A percentile compares a stretch with the other conserved stretches of the same genome.
Conservation (phyloP, 2,113 vertebrate species). For the Porphyrio hochstetteri region DNA sequence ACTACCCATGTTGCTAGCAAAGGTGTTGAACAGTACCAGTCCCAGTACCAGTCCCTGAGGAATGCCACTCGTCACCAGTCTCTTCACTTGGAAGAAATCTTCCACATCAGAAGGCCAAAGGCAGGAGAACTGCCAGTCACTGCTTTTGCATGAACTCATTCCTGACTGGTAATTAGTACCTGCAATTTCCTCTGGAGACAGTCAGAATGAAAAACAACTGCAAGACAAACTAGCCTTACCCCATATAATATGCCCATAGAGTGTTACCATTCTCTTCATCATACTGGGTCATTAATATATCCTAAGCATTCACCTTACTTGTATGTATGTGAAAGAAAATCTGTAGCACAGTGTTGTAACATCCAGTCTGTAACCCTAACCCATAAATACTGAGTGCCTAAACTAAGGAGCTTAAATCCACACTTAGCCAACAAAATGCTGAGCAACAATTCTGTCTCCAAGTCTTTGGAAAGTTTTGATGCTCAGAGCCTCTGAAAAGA, state of each 20-base stretch:
- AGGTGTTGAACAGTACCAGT: too few relatives aligned
- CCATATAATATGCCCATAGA: neutral
- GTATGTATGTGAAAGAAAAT: neutral
- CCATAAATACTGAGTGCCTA: neutral
- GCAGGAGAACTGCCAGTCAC: neutral
- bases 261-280: neutral
- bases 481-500: neutral
- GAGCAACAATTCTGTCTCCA: neutral
- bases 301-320: neutral
- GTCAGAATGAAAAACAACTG: neutral
- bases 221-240: neutral
- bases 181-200: neutral
- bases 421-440: neutral
- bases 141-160: neutral
- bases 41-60: too few relatives aligned
- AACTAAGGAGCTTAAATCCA: neutral
- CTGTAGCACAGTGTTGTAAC: neutral
- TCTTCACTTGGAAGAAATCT: neutral
- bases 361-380: neutral
- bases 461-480: neutral
- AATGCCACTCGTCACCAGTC: too few relatives aligned
- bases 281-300: neutral
- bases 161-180: neutral
- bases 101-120: neutral
- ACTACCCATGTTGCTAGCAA: too few relatives aligned